Evolutionary conservation across 2,888 invertebrate species (phyloP).

Genomic region (Drosophila gaucha): DNA sequence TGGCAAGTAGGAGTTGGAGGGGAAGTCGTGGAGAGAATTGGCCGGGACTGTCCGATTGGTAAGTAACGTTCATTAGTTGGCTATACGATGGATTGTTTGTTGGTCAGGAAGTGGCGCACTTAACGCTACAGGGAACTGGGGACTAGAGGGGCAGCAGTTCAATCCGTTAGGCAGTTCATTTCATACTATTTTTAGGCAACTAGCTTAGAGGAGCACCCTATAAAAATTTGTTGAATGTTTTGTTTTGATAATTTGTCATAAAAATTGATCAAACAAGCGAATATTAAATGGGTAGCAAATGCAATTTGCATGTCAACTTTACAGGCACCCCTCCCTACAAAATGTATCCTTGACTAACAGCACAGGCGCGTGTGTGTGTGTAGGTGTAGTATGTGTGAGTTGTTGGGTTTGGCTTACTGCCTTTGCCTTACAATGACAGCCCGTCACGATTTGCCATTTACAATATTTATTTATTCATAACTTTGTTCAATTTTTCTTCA

Average conservation of each 20-base stretch:
- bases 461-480: constrained; percentile 80
- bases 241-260: constrained; percentile 71
- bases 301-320: constrained; percentile 75
- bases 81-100: constrained; percentile 28
- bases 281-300: constrained; percentile 63
- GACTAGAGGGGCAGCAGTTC: not conserved
- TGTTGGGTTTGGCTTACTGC: not conserved
- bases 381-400: not conserved
- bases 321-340: not conserved
- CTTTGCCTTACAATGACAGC: constrained; percentile 58
- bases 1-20: not conserved
- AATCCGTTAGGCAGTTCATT: constrained; percentile 39
- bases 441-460: constrained; percentile 78
- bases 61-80: constrained; percentile 55
- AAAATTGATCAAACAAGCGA: constrained; percentile 81
- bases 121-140: constrained; percentile 30
- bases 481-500: constrained; percentile 46
- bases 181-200: constrained; percentile 5
- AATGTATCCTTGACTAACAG: constrained; percentile 61
- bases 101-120: constrained; percentile 47
- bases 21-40: not conserved
- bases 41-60: constrained; percentile 13
- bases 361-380: constrained; percentile 34
- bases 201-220: not conserved
- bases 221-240: no score